Conservation (phyloP, 2,888 invertebrate species). For the Scaptomyza caliginosa region DNA sequence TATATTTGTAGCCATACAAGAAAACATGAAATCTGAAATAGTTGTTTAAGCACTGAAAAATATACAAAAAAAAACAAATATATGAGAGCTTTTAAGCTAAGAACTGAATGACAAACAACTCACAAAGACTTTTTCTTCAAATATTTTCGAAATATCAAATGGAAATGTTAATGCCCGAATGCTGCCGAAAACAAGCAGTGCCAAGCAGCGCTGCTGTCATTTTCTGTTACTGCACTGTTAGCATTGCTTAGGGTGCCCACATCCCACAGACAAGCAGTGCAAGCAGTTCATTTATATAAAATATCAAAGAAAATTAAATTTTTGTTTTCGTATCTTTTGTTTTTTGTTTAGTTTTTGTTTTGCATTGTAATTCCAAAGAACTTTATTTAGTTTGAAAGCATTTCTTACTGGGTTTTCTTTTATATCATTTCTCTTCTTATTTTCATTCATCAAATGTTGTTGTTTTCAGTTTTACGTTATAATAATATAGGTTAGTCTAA, state of each 20-base stretch:
- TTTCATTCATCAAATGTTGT: conserved; percentile 23
- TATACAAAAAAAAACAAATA: too few species aligned
- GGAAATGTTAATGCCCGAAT: neutral
- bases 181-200: neutral
- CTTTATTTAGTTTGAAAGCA: conserved; percentile 83
- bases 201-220: neutral
- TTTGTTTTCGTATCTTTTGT: conserved; percentile 59
- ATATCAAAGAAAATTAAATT: conserved; percentile 9
- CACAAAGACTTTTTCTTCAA: neutral
- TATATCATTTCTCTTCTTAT: too few species aligned
- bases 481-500: conserved; percentile 75
- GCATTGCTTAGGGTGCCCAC: neutral
- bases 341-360: conserved; percentile 45
- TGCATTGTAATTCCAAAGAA: conserved; percentile 82
- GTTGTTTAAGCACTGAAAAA: conserved; percentile 28
- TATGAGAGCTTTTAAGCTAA: conserved; percentile 43
- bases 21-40: conserved; percentile 42
- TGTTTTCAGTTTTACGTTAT: conserved; percentile 64
- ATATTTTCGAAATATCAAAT: too few species aligned
- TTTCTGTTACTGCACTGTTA: neutral
- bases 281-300: conserved; percentile 6
- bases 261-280: neutral
- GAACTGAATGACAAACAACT: conserved; percentile 43
- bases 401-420: conserved; percentile 58
- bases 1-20: conserved; percentile 51